Conservation (phyloP, 2,113 vertebrate species). For the Scytalopus superciliaris region DNA sequence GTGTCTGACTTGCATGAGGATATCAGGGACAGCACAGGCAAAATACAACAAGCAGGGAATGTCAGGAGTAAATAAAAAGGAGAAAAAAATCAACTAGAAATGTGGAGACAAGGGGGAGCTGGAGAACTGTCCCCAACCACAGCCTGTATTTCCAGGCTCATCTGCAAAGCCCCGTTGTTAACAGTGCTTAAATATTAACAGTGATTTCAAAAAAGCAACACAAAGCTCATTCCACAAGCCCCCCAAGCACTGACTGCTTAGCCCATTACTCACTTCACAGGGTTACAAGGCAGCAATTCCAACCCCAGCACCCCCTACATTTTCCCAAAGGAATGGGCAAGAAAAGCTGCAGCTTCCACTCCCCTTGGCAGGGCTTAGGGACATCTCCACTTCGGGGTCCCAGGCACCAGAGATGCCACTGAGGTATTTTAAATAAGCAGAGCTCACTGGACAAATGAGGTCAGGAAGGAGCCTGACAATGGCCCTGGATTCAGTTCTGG, state of each 20-base stretch:
- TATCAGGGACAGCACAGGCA: background rate
- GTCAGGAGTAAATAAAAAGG: background rate
- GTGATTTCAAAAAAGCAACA: constrained; percentile 11
- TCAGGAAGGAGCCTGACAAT: background rate
- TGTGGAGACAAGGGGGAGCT: background rate
- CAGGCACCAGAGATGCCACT: background rate
- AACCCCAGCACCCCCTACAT: background rate
- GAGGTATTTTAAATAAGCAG: background rate
- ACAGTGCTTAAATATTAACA: constrained; percentile 28
- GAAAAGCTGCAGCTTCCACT: background rate
- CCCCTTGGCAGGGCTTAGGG: background rate
- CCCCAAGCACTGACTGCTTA: background rate
- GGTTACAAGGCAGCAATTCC: background rate
- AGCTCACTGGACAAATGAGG: background rate
- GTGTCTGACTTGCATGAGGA: background rate
- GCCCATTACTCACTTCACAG: background rate
- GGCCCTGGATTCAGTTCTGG: background rate
- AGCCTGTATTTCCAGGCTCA: constrained; percentile 14
- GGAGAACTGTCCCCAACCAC: constrained; percentile 9
- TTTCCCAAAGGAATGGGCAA: background rate
- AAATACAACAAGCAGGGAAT: background rate
- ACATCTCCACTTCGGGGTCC: background rate
- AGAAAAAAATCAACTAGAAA: background rate
- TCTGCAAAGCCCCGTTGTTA: constrained; percentile 35
- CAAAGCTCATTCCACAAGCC: background rate